phyloP scores from a whole-genome alignment of 2,113 vertebrate genomes.

The Gymnarchus niloticus region DNA sequence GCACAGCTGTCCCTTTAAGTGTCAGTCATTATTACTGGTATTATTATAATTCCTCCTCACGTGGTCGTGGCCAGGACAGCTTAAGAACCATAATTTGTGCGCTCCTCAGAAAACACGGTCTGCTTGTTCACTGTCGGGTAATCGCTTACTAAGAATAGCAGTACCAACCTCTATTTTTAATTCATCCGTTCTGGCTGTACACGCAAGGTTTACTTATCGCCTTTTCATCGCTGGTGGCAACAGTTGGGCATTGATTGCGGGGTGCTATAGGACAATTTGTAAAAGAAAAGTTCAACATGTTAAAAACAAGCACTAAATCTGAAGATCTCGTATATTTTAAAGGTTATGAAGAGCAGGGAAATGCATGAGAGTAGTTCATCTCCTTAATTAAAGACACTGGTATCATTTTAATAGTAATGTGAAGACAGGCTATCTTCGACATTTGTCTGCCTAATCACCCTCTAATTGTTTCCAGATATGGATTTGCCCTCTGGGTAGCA shows the following conservation, averaged over 20 bases:
- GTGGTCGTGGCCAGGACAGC: neutral
- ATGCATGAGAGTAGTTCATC: slow-evolving; percentile 12
- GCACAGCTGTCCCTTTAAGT: neutral
- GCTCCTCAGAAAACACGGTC: neutral
- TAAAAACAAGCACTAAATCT: slow-evolving; percentile 12
- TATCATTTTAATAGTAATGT: slow-evolving; percentile 23
- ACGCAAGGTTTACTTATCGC: no score
- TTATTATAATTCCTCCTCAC: neutral
- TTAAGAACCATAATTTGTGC: neutral
- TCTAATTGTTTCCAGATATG: slow-evolving; percentile 28
- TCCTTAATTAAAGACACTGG: slow-evolving; percentile 22
- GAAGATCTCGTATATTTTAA: neutral
- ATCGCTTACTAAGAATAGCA: slow-evolving; percentile 10
- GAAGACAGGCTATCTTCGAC: slow-evolving; percentile 19
- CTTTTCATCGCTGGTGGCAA: neutral
- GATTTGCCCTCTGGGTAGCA: slow-evolving; percentile 22
- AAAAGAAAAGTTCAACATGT: neutral
- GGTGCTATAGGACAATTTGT: neutral
- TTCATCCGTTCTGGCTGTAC: neutral
- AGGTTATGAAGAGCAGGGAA: neutral
- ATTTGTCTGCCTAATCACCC: slow-evolving; percentile 19
- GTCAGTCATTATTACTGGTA: neutral
- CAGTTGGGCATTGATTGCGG: neutral
- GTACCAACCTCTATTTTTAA: neutral
- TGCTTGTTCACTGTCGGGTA: neutral